Evolutionary conservation across 2,797 vertebrate genomes (phyloP).

Genomic region (Sebastes oblongus): DNA sequence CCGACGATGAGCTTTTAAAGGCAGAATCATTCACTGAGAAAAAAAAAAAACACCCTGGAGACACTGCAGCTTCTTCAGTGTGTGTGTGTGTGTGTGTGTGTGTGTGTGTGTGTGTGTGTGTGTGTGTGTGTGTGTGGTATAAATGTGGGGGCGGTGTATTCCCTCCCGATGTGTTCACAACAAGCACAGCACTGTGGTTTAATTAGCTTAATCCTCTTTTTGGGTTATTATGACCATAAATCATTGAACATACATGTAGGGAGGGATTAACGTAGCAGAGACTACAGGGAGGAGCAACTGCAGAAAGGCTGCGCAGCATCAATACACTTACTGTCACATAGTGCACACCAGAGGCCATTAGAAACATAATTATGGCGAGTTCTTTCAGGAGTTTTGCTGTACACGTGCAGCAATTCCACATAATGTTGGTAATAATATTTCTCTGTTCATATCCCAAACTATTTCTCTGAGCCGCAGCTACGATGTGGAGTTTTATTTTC

Average conservation of each 20-base stretch:
- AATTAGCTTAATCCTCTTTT: conserved; percentile 83
- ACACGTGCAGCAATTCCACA: conserved; percentile 15
- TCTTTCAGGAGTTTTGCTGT: conserved; percentile 21
- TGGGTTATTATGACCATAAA: conserved; percentile 81
- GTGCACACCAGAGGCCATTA: conserved; percentile 64
- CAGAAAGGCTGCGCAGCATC: conserved; percentile 55
- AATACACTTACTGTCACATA: conserved; percentile 58
- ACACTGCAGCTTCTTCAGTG: conserved; percentile 48
- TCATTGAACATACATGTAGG: conserved; percentile 78
- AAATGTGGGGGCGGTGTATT: conserved; percentile 60
- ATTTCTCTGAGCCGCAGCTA: conserved; percentile 14
- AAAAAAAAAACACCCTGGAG: conserved; percentile 41
- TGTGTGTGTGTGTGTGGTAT: conserved; percentile 36
- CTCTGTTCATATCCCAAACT: conserved; percentile 23
- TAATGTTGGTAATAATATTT: conserved; percentile 10
- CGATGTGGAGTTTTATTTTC: conserved; percentile 26
- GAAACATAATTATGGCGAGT: conserved; percentile 51
- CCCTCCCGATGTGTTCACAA: conserved; percentile 74
- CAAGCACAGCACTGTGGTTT: conserved; percentile 71
- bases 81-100: neutral
- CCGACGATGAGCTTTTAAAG: conserved; percentile 58
- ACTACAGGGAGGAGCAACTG: conserved; percentile 63
- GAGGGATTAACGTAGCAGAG: conserved; percentile 69
- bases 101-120: too few relatives aligned
- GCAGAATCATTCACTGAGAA: conserved; percentile 25